phyloP scores from a whole-genome alignment of 2,888 invertebrate genomes.

The Notodonta ziczac region DNA sequence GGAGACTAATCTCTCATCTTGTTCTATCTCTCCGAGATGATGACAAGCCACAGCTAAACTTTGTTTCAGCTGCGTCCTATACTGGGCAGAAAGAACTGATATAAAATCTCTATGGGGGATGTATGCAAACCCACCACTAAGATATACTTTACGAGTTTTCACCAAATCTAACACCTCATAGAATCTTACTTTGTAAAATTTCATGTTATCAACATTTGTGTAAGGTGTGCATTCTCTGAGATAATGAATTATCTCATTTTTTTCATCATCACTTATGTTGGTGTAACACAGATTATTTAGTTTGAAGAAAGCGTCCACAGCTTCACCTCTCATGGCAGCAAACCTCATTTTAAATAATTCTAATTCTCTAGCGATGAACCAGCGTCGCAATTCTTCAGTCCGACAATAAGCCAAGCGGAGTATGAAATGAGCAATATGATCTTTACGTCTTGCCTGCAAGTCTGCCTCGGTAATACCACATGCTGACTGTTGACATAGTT shows the following conservation, averaged over 20 bases:
- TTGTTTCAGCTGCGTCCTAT: conserved; percentile 88
- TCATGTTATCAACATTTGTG: conserved; percentile 84
- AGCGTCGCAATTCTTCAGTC: conserved; percentile 92
- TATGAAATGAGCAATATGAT: conserved; percentile 97
- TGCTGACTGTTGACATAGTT: conserved; percentile 84
- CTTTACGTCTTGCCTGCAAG: conserved; percentile 88
- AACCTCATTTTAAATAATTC: conserved; percentile 95
- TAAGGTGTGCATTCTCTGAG: conserved; percentile 86
- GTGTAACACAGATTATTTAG: conserved; percentile 87
- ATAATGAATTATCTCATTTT: conserved; percentile 84
- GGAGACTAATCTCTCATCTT: conserved; percentile 91
- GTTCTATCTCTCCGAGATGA: conserved; percentile 90
- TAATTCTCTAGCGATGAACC: conserved; percentile 95
- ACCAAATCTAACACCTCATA: conserved; percentile 94
- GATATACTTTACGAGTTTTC: conserved; percentile 89
- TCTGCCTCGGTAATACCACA: conserved; percentile 85
- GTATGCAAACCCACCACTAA: conserved; percentile 93
- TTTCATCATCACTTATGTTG: conserved; percentile 88
- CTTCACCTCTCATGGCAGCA: conserved; percentile 85
- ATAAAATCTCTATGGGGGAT: conserved; percentile 93
- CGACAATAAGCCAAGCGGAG: conserved; percentile 95
- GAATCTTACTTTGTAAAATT: conserved; percentile 94
- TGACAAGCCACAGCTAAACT: conserved; percentile 88
- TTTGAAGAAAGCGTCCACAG: conserved; percentile 87
- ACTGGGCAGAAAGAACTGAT: conserved; percentile 91